Conservation (phyloP, 1,140 invertebrate genomes). For the Tribolium madens region DNA sequence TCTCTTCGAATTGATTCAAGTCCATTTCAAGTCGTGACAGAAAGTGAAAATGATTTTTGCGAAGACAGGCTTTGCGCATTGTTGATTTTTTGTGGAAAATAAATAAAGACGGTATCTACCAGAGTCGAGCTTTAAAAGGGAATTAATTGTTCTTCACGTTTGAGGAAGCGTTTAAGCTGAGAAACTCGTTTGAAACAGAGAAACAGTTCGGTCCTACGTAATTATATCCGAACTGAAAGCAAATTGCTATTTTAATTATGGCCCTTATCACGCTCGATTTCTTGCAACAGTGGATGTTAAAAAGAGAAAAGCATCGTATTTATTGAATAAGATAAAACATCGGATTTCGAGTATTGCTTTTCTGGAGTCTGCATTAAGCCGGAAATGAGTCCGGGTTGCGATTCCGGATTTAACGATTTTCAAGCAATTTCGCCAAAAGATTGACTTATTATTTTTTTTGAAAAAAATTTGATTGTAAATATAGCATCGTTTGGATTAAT, state of each 20-base stretch:
- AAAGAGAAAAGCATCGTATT: neutral
- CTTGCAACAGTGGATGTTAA: conserved; percentile 10
- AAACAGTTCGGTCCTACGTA: conserved; percentile 52
- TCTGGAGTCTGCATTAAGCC: conserved; percentile 9
- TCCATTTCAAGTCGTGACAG: neutral
- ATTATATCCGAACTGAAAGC: conserved; percentile 53
- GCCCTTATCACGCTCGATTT: conserved; percentile 41
- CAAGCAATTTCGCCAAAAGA: conserved; percentile 1
- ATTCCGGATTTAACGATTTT: conserved; percentile 18
- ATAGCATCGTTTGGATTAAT: neutral
- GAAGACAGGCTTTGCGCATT: neutral
- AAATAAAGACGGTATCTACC: conserved; percentile 1
- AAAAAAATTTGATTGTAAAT: neutral
- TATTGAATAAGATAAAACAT: conserved; percentile 25
- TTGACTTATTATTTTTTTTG: neutral
- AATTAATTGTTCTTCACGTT: conserved; percentile 36
- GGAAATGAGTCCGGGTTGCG: conserved; percentile 25
- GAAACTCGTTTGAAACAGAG: conserved; percentile 15
- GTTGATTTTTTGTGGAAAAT: conserved; percentile 32
- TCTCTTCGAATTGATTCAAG: neutral
- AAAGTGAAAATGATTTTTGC: neutral
- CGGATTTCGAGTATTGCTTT: conserved; percentile 6
- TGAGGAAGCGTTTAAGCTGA: conserved; percentile 48
- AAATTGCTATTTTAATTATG: conserved; percentile 43
- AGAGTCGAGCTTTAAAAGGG: conserved; percentile 8